Evolutionary conservation across 2,113 vertebrate genomes (phyloP), one percentile per base, ranked within the genome.

Genomic region (Xyrauchen texanus): DNA sequence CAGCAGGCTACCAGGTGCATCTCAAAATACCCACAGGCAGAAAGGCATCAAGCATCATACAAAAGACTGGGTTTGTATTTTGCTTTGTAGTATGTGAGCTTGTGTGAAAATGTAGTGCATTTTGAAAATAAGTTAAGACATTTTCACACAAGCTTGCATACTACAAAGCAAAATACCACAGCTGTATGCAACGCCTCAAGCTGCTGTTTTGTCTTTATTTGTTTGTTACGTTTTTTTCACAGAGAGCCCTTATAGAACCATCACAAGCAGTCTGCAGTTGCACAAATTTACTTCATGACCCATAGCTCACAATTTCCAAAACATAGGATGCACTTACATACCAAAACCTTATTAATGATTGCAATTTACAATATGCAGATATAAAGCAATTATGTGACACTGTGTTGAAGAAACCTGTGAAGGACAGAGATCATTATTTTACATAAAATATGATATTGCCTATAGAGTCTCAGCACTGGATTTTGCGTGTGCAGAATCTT

Each of bases 111-210:
- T 58, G 65, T 53, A 46, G 13, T 42, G 4, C 21, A 34, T 34
- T 34, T 34, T 34, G 1, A 34, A 34, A 34, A 34, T n/a, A n/a
- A 5, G 49, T 8, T 46, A 66, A 47, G n/a, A 53, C 65, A 58
- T 12, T 67, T 63, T 72, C 61, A 80, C 58, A 61, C 13, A 77
- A 77, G 45, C 64, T 83, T 13, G 55, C 63, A 13, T 55, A 12
- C 51, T 55, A 77, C 51, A 77, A 77, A 77, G 57, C 12, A 21
- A 69, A 78, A 65, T 6, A 57, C 68, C n/a, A n/a, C n/a, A n/a
- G n/a, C n/a, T n/a, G n/a, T n/a, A n/a, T n/a, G n/a, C n/a, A n/a
- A n/a, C n/a, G n/a, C n/a, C n/a, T n/a, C n/a, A n/a, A n/a, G n/a
- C n/a, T n/a, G n/a, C n/a, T n/a, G n/a, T n/a, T n/a, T n/a, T n/a